Base-by-base conservation (phyloP, 2,113 vertebrate species). In the Apodemus speciosus region DNA sequence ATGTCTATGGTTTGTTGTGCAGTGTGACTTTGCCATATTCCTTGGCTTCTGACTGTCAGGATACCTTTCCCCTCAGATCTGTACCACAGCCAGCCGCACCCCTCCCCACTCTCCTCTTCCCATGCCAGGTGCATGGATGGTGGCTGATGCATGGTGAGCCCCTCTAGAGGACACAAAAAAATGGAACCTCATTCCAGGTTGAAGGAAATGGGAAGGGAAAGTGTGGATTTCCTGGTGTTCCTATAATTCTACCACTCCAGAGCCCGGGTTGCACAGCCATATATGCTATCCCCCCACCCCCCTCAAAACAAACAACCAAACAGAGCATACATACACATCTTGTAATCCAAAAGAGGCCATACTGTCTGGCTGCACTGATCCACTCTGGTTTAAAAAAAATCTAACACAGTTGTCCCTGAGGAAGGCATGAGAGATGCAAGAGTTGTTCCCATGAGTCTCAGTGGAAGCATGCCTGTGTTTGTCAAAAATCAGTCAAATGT, bases 121-220 rank as follows among this genome's bases (percentile, higher is more conserved):
- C 2, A 23, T 35, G 4, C 30, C 2, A 8, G 15, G 38, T 13
- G 0, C 3, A 1, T 3, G 30, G 35, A 27, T 16, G 30, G 25
- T 9, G 21, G 60, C 30, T 32, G 6, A 91, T 62, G 69, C 3
- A 91, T 62, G 62, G 73, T 27, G 66, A 73, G n/a, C 10, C 66
- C 18, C 13, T 64, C 49, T 2, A 3, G 30, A 85, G 21, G 13
- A 4, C 68, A 60, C 16, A 38, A 10, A 18, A 69, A 46, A 49
- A 49, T 32, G 16, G 56, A 2, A 30, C 56, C 27, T 72, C n/a
- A 64, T n/a, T 5, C 20, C 9, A n/a, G 13, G n/a, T 13, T 11
- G 38, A 56, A 60, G 71, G 60, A 92, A 46, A 89, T 40, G 6
- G 71, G 30, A 79, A 51, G 43, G 13, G 64, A 8, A 71, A 20